Evolutionary conservation across 2,888 invertebrate genomes (phyloP).

Genomic region (Dryococelus australis): DNA sequence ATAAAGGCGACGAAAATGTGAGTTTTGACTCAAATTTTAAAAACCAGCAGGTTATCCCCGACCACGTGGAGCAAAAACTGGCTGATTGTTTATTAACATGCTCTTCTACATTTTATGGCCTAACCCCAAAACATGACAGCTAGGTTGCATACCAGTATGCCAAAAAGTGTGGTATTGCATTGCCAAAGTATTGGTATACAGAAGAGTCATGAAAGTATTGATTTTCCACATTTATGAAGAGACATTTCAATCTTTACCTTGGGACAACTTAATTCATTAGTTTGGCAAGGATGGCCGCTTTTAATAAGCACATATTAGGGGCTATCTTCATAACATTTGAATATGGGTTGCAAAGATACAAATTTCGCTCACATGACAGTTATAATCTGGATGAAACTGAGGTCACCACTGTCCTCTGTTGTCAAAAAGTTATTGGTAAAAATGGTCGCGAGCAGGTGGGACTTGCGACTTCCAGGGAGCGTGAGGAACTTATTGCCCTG

Average conservation of each 20-base stretch:
- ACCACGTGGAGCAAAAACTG: constrained; percentile 32
- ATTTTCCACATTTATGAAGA: constrained; percentile 35
- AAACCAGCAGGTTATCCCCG: neutral
- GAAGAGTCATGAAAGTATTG: constrained; percentile 40
- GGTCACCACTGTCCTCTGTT: neutral
- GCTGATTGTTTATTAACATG: constrained; percentile 38
- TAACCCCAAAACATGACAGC: constrained; percentile 28
- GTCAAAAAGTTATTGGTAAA: constrained; percentile 4
- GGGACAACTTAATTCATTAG: constrained; percentile 42
- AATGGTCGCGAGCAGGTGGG: constrained; percentile 22
- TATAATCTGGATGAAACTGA: constrained; percentile 23
- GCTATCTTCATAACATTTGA: constrained; percentile 41
- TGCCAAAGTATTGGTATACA: constrained; percentile 39
- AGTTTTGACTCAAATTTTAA: constrained; percentile 17
- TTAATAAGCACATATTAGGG: constrained; percentile 41
- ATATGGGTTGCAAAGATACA: constrained; percentile 25
- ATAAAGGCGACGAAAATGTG: neutral
- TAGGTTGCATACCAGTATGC: constrained; percentile 41
- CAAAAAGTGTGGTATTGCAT: constrained; percentile 36
- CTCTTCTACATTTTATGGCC: constrained; percentile 42
- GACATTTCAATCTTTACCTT: constrained; percentile 35
- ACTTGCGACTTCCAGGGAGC: constrained; percentile 22
- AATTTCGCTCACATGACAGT: neutral
- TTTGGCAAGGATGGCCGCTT: constrained; percentile 37
- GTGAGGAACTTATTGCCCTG: neutral